A percentile compares a stretch with the other conserved stretches of the same genome.
phyloP scores from a whole-genome alignment of 1,140 invertebrate species.

The Ceratosolen solmsi region DNA sequence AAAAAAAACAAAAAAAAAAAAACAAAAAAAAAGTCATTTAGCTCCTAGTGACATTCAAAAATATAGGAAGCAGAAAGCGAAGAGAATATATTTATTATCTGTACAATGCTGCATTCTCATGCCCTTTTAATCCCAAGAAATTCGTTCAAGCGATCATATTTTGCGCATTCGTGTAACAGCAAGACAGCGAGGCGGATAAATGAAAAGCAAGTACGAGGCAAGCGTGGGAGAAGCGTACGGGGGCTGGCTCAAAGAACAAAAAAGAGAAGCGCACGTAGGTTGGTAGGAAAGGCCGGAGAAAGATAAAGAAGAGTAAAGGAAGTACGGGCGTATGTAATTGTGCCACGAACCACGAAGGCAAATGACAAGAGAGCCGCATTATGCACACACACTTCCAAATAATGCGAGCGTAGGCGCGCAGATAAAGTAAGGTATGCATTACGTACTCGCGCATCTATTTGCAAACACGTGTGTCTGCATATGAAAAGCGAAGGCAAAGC shows the following conservation, averaged over 20 bases:
- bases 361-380: slow-evolving; percentile 44
- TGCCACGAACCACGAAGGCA: slow-evolving; percentile 56
- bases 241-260: not conserved
- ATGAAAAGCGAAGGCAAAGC: slow-evolving; percentile 30
- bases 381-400: slow-evolving; percentile 51
- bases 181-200: not conserved
- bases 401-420: slow-evolving; percentile 23
- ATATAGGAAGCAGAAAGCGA: too few species aligned
- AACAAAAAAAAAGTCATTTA: too few species aligned
- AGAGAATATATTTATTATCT: too few species aligned
- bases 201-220: not conserved
- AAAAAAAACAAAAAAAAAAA: too few species aligned
- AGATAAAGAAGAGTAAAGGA: not conserved
- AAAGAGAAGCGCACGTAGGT: not conserved
- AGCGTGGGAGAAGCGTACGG: not conserved
- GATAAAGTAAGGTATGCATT: slow-evolving; percentile 26
- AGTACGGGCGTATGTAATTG: slow-evolving; percentile 50
- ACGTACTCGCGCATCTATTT: slow-evolving; percentile 30
- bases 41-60: too few species aligned
- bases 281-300: not conserved
- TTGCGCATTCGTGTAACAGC: not conserved
- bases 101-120: not conserved
- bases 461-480: not conserved
- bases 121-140: not conserved
- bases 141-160: not conserved